Evolutionary conservation across 1,140 invertebrate genomes (phyloP), one percentile per base, ranked within the genome.

Genomic region (Carposina sasakii): DNA sequence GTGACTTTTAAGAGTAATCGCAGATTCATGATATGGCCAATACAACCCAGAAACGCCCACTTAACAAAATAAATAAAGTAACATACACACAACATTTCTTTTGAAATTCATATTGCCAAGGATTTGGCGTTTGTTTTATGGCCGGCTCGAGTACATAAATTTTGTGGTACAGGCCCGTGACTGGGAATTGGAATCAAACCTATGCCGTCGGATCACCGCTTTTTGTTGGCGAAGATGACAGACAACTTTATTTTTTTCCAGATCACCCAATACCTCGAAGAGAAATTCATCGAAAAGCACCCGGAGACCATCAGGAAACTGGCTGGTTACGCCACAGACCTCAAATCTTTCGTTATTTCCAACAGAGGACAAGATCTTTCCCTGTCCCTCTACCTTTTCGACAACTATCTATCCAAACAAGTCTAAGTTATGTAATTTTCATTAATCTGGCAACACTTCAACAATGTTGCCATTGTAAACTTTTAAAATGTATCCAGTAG

Each of bases 261-360:
- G 87, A 78, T 93, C 54, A 88, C 89, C 24, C 90, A 91, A 62
- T 93, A 89, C 60, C 60, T 95, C 0, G 92, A 94, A 57, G 91
- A 94, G 52, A 86, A 92, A 53, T 94, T 93, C 76, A 85, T 93
- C 49, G 87, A 90, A 64, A 66, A 90, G 44, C 91, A 94, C 23
- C 78, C 90, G 0, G 86, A 91, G 10, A 86, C 62, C 10, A 88
- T 94, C 50, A 88, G 93, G 48, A 81, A 87, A 22, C 69, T 95
- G 1, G 88, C 92, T 26, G 93, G 93, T 6, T 87, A 94, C 74
- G 88, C 89, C 44, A 87, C 87, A 16, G 92, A 94, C 73, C 81
- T 95, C 54, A 90, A 90, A 60, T 87, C 87, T 36, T 79, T 95
- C 54, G 85, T 92, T 24, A 70, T 70, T 15, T 62, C 63, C 40